These are phyloP conservation scores for Agelas oroides DNA, from an alignment of 37 sponge, comb jelly and placozoan genomes.

Conservation along the genomic window DNA sequence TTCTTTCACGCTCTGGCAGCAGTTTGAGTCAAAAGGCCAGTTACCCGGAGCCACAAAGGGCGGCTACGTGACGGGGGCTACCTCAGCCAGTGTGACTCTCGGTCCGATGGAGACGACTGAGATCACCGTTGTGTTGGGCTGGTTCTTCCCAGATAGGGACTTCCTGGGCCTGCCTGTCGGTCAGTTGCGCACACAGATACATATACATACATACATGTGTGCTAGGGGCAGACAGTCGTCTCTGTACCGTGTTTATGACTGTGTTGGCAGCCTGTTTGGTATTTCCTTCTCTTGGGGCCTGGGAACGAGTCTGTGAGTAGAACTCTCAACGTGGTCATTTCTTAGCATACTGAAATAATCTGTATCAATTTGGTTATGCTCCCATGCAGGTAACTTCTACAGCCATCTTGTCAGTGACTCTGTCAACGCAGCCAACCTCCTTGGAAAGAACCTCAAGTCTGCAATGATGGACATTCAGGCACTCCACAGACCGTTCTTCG, in stretches of 20 bases:
- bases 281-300: too few species aligned
- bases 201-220: background rate
- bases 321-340: too few species aligned
- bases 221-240: background rate
- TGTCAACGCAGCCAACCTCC: background rate
- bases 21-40: background rate
- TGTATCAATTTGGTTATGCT: too few species aligned
- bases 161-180: slow-evolving; percentile 28
- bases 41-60: background rate
- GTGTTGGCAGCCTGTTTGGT: too few species aligned
- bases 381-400: slow-evolving; percentile 22
- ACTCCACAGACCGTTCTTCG: slow-evolving; percentile 11
- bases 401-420: slow-evolving; percentile 24
- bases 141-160: slow-evolving; percentile 45
- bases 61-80: slow-evolving; percentile 11
- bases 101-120: slow-evolving; percentile 19
- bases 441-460: background rate
- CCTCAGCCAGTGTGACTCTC: slow-evolving; percentile 2
- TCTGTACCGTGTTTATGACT: background rate
- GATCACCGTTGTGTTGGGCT: slow-evolving; percentile 41
- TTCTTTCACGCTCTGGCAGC: slow-evolving; percentile 15
- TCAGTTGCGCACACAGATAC: background rate
- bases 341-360: too few species aligned
- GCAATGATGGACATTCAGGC: slow-evolving; percentile 1
- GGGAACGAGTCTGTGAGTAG: too few species aligned